Conservation (phyloP, 2,888 invertebrate genomes). For the Sphaeridia pumilis region DNA sequence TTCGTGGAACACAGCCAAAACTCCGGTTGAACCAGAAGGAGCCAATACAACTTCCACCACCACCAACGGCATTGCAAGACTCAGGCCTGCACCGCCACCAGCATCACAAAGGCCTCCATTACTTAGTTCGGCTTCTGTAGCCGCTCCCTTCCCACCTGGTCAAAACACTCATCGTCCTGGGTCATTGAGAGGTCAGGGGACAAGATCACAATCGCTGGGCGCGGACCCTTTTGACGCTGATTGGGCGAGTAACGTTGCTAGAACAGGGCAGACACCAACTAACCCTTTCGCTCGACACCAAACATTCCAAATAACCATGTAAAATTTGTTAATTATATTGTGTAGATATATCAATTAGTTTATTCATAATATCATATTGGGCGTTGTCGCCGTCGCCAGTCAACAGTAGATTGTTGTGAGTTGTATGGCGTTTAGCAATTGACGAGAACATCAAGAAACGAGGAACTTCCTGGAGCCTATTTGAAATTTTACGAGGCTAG, state of each 20-base stretch:
- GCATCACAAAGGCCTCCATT: slow-evolving; percentile 17
- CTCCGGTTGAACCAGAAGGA: neutral
- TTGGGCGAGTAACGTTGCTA: slow-evolving; percentile 58
- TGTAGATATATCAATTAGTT: neutral
- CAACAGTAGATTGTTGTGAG: too few species aligned
- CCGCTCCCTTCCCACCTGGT: neutral
- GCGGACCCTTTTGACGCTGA: slow-evolving; percentile 71
- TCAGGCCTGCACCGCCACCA: neutral
- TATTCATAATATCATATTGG: too few species aligned
- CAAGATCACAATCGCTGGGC: slow-evolving; percentile 36
- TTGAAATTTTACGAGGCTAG: too few species aligned
- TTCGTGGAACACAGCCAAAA: neutral
- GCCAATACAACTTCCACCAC: neutral
- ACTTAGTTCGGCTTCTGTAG: slow-evolving; percentile 21
- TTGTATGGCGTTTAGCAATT: neutral
- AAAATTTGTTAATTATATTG: too few species aligned
- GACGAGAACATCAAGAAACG: neutral
- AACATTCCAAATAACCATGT: slow-evolving; percentile 37
- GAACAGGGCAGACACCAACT: slow-evolving; percentile 35
- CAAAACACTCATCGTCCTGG: slow-evolving; percentile 2
- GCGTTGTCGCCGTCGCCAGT: too few species aligned
- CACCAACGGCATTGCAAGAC: neutral
- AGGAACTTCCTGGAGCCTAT: neutral
- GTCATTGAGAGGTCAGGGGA: slow-evolving; percentile 30
- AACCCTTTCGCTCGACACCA: slow-evolving; percentile 35